Conservation (phyloP, 2,888 invertebrate species). For the Drosophila monieri region DNA sequence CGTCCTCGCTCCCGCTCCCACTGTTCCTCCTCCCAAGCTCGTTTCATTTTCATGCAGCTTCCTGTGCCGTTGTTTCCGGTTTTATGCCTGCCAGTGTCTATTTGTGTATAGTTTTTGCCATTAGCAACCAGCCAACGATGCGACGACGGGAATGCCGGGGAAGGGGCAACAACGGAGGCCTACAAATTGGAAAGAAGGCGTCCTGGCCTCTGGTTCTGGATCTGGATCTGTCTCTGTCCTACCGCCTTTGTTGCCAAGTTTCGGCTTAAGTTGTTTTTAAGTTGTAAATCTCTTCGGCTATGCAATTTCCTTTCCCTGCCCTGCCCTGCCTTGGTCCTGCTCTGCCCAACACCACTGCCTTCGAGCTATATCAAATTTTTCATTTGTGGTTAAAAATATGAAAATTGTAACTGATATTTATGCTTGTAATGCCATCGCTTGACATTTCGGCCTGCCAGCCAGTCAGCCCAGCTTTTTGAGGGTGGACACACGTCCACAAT, state of each 20-base stretch:
- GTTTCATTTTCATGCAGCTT: conserved; percentile 77
- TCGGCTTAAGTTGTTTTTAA: conserved; percentile 79
- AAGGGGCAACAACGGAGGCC: conserved; percentile 38
- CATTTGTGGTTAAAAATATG: conserved; percentile 66
- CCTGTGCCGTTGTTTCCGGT: conserved; percentile 76
- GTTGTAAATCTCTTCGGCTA: conserved; percentile 75
- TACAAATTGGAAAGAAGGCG: conserved; percentile 45
- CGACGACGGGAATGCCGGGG: conserved; percentile 3
- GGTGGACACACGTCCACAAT: conserved; percentile 56
- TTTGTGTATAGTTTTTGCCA: conserved; percentile 70
- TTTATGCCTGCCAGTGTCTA: conserved; percentile 66
- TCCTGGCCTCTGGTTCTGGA: conserved; percentile 2
- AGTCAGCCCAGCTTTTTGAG: not conserved
- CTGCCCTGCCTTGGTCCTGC: conserved; percentile 1
- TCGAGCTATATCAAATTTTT: conserved; percentile 59
- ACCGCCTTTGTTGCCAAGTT: conserved; percentile 67
- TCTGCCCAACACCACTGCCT: not conserved
- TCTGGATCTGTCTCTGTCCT: conserved; percentile 8
- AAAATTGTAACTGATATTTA: conserved; percentile 77
- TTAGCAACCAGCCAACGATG: conserved; percentile 49
- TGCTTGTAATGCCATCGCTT: conserved; percentile 71
- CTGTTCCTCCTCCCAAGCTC: conserved; percentile 41
- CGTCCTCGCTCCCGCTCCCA: not conserved
- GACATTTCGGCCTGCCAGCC: conserved; percentile 56
- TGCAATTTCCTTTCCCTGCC: conserved; percentile 56